Evolutionary conservation across 2,888 invertebrate genomes (phyloP).

Genomic region (Drosophila mimetica): DNA sequence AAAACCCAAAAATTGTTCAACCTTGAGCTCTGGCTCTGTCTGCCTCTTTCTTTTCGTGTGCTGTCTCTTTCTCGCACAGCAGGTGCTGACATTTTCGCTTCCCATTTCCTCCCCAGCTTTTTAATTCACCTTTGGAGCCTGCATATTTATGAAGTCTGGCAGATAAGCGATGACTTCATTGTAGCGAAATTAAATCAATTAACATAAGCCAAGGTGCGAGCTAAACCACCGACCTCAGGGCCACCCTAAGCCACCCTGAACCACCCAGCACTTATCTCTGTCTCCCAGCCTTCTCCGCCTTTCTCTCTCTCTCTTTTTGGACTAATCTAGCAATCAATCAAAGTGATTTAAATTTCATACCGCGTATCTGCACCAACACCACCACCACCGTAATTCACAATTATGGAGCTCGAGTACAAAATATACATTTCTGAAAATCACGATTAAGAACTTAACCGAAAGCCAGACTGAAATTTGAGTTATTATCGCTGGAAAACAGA

Average conservation of each 20-base stretch:
- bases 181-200: slow-evolving; percentile 77
- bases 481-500: slow-evolving; percentile 35
- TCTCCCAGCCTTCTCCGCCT: slow-evolving; percentile 39
- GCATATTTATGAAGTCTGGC: slow-evolving; percentile 68
- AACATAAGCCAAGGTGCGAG: slow-evolving; percentile 66
- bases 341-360: slow-evolving; percentile 81
- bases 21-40: slow-evolving; percentile 25
- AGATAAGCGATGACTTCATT: slow-evolving; percentile 73
- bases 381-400: slow-evolving; percentile 7
- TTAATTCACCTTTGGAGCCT: slow-evolving; percentile 23
- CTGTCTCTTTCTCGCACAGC: slow-evolving; percentile 8
- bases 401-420: slow-evolving; percentile 13
- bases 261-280: slow-evolving; percentile 36
- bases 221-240: slow-evolving; percentile 3
- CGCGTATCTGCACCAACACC: slow-evolving; percentile 50
- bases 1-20: slow-evolving; percentile 28
- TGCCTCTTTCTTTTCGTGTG: background rate
- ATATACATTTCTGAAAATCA: slow-evolving; percentile 29
- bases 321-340: slow-evolving; percentile 82
- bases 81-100: slow-evolving; percentile 31
- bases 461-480: slow-evolving; percentile 30
- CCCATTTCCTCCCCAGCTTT: slow-evolving; percentile 11
- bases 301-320: background rate
- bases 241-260: background rate
- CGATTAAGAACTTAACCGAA: slow-evolving; percentile 40